Percentiles rank a stretch among this genome's conserved stretches.
Evolutionary conservation across 92 coral and sea anemone genomes (phyloP).

Genomic region (Paragorgia papillata): DNA sequence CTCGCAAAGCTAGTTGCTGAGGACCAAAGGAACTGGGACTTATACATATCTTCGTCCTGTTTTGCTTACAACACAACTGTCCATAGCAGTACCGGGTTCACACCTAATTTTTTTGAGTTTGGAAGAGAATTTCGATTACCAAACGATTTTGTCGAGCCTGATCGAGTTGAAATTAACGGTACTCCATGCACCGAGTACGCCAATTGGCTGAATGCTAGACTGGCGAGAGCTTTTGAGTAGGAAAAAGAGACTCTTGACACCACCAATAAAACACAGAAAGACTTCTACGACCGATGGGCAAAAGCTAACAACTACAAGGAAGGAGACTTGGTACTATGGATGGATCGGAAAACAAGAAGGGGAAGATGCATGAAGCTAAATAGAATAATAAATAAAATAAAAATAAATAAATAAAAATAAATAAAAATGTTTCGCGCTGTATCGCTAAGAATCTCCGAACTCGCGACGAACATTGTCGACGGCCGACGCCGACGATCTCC

Average conservation of each 20-base stretch:
- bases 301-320: conserved; percentile 32
- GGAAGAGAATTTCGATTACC: conserved; percentile 49
- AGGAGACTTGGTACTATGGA: conserved; percentile 40
- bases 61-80: conserved; percentile 43
- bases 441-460: too few species aligned
- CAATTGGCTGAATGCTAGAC: conserved; percentile 15
- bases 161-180: neutral
- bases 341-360: conserved; percentile 44
- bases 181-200: conserved; percentile 31
- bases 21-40: conserved; percentile 35
- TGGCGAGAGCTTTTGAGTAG: conserved; percentile 27
- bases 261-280: conserved; percentile 48
- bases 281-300: conserved; percentile 34
- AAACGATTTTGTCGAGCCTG: conserved; percentile 22
- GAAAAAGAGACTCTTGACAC: conserved; percentile 16
- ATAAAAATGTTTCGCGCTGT: too few species aligned
- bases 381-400: too few species aligned
- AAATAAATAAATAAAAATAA: too few species aligned
- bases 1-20: conserved; percentile 45
- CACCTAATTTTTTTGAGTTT: conserved; percentile 35
- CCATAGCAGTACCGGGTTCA: conserved; percentile 38
- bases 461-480: too few species aligned
- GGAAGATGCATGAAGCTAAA: conserved; percentile 56
- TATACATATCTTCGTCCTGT: conserved; percentile 32
- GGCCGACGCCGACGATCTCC: too few species aligned